Evolutionary conservation across 2,797 vertebrate species (phyloP), one percentile per base, ranked within the genome.

Genomic region (Lepilemur septentrionalis): DNA sequence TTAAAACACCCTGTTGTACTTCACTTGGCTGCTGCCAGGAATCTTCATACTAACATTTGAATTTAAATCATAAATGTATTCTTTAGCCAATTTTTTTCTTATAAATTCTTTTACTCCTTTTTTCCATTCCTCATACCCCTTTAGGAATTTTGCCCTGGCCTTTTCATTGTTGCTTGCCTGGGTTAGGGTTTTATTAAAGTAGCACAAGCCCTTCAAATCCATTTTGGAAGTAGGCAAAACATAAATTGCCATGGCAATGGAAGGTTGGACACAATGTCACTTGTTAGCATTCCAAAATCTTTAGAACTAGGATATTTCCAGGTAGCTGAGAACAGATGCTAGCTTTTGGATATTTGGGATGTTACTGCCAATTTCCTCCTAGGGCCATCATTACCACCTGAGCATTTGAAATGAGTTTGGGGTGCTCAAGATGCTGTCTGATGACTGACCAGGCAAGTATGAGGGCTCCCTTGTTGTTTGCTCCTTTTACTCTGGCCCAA

Each of bases 21-120:
- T 78, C 41, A 30, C 61, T 67, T 55, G 52, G 50, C 70, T 63
- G 50, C 70, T 63, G 46, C 57, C 30, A 43, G 43, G 8, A 82
- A 35, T 63, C 69, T 78, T 69, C 17, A 8, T 38, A 30, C 43
- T 84, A 57, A 83, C 79, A 79, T 59, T 65, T 73, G 48, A 80
- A 32, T 72, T 96, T 89, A 95, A 83, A 63, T 89, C 63, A 82
- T 61, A 72, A 76, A 73, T 15, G 4, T 84, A 85, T 84, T 67
- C 57, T 80, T 28, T 15, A 72, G 41, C 63, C 43, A 41, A 41
- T 4, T 6, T 55, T 78, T 69, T 63, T 7, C 43, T 48, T n/a
- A 3, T 52, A 89, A 79, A 48, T 28, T n/a, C 10, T 65, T 43
- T 80, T 55, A 57, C 17, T 30, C 15, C 23, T 85, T 17, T 12